Percentiles rank a stretch among this genome's conserved stretches.
Evolutionary conservation across 2,113 vertebrate species (phyloP).

Genomic region (Alaudala cheleensis): DNA sequence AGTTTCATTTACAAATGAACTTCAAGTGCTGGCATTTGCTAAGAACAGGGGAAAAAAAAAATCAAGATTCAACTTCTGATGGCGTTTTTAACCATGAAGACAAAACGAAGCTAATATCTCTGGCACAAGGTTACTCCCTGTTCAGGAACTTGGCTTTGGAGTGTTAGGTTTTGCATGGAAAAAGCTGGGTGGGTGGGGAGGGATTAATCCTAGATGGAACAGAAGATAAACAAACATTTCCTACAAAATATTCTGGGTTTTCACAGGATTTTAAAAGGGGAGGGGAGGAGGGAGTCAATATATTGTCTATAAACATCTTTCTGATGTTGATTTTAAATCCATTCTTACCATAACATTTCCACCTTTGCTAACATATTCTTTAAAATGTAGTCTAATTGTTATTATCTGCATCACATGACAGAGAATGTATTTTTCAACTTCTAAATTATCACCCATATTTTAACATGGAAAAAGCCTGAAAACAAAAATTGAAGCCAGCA

Average conservation of each 20-base stretch:
- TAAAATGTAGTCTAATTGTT: neutral
- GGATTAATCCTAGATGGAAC: neutral
- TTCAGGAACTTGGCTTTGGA: neutral
- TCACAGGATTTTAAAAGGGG: neutral
- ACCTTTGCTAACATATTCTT: neutral
- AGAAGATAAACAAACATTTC: neutral
- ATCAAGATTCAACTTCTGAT: neutral
- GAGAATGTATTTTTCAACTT: neutral
- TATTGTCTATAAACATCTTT: neutral
- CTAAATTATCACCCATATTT: neutral
- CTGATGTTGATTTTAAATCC: neutral
- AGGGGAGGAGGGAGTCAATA: neutral
- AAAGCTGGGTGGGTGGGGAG: neutral
- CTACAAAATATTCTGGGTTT: neutral
- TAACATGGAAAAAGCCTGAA: neutral
- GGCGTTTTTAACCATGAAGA: neutral
- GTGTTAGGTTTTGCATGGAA: neutral
- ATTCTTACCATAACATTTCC: neutral
- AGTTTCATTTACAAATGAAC: neutral
- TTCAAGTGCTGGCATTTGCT: neutral
- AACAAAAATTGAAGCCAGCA: neutral
- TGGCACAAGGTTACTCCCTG: neutral
- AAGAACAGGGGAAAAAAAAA: neutral
- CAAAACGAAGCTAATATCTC: neutral
- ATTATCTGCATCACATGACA: neutral